Conservation (phyloP, 2,797 vertebrate species). For the Manis crassicaudata region DNA sequence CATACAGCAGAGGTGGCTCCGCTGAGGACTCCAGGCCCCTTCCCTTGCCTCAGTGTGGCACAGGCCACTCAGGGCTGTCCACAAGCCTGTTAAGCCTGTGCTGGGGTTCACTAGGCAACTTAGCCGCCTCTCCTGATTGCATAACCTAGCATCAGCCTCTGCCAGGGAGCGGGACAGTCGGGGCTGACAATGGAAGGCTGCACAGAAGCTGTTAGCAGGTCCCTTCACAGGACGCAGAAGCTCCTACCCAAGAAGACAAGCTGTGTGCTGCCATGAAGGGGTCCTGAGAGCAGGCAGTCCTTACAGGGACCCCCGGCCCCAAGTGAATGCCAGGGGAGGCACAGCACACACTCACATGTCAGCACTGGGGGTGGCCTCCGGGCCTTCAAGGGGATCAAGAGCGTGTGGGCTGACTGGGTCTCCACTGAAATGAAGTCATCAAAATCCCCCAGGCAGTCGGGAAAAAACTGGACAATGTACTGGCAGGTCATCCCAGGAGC, state of each 20-base stretch:
- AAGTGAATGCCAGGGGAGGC: not conserved
- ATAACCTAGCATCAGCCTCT: not conserved
- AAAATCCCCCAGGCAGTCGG: slow-evolving; percentile 91
- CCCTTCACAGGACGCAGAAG: not conserved
- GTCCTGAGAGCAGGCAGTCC: not conserved
- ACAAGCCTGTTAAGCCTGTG: accelerated
- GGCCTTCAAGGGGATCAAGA: slow-evolving; percentile 91
- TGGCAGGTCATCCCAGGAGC: slow-evolving; percentile 97
- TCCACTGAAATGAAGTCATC: slow-evolving; percentile 93
- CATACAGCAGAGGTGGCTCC: not conserved
- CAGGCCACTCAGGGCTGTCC: not conserved
- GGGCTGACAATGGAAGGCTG: not conserved
- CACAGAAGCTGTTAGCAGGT: not conserved
- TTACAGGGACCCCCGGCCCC: not conserved
- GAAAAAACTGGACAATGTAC: slow-evolving; percentile 91
- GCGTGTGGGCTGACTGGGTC: slow-evolving; percentile 87
- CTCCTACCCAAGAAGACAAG: not conserved
- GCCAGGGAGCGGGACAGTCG: not conserved
- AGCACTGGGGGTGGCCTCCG: slow-evolving; percentile 91
- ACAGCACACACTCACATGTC: slow-evolving; percentile 87
- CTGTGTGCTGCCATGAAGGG: not conserved
- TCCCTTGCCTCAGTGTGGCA: not conserved
- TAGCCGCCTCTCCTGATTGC: not conserved
- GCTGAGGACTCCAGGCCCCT: not conserved
- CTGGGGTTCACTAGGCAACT: not conserved